Evolutionary conservation across 2,888 invertebrate species (phyloP), one percentile per base, ranked within the genome.

Genomic region (Magallana nippona): DNA sequence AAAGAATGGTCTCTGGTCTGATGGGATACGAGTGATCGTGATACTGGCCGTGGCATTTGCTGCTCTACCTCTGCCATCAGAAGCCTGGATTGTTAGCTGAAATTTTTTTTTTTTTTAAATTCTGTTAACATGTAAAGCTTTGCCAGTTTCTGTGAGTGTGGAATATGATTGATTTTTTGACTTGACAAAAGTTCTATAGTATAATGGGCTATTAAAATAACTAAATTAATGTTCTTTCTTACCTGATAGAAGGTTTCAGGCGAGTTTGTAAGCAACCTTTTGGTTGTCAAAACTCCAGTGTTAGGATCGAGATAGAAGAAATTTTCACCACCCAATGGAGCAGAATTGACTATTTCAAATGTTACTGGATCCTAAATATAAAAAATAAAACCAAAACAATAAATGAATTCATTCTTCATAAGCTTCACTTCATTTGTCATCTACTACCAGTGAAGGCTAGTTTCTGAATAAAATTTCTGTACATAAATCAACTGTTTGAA

Each of bases 271-370:
- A 91, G 83, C 10, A 63, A 10, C 13, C 27, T 77, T 32, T 58
- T 85, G 10, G 89, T 84, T 10, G 62, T 78, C 5, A 92, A 85
- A 1, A 56, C 78, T 56, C 91, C 90, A 10, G 89, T 86, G 17
- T 82, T 57, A 10, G 77, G 79, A 22, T 89, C 83, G 10, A 92
- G 83, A 86, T 91, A 91, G 86, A 85, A 91, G n/a, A 85, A 44
- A 10, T 86, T 82, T 8, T 77, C 85, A 57, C 89, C 87, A 63
- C 86, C 85, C 17, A 57, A 58, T 22, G 15, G 60, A 19, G 0
- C 10, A 15, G 86, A 62, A 11, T 84, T 82, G 15, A 77, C 83
- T 19, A 87, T 79, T 55, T 81, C 78, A 85, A 88, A 91, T 13
- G 32, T 86, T 19, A 92, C 84, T 1, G 32, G 44, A 82, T 89